Evolutionary conservation across 2,797 vertebrate species (phyloP).

Genomic region (Acanthurus leucopareius): DNA sequence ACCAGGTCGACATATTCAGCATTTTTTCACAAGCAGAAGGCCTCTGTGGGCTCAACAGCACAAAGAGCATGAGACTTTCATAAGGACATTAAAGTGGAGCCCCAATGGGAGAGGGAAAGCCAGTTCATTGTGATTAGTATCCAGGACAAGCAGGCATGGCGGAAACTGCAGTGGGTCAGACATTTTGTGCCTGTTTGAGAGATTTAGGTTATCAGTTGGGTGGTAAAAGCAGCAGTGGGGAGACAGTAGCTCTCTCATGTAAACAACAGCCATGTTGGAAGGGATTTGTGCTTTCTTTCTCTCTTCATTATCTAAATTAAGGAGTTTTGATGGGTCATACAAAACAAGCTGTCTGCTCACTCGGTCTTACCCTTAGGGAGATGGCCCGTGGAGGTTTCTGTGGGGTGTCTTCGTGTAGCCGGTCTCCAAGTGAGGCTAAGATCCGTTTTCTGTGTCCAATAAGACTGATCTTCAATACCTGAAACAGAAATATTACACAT

Average conservation of each 20-base stretch:
- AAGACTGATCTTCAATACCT: slow-evolving; percentile 97
- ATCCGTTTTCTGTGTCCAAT: slow-evolving; percentile 97
- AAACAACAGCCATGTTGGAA: slow-evolving; percentile 34
- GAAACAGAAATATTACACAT: slow-evolving; percentile 29
- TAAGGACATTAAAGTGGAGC: slow-evolving; percentile 45
- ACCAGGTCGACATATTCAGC: slow-evolving; percentile 38
- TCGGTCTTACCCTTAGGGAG: slow-evolving; percentile 89
- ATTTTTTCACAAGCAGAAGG: slow-evolving; percentile 34
- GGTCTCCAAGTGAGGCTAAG: slow-evolving; percentile 95
- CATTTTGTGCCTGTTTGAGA: slow-evolving; percentile 63
- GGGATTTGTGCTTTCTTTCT: not conserved
- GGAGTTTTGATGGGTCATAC: not conserved
- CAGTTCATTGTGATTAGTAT: slow-evolving; percentile 53
- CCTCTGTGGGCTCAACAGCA: slow-evolving; percentile 29
- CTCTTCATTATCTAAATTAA: slow-evolving; percentile 4
- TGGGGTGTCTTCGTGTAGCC: slow-evolving; percentile 96
- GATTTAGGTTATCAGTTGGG: slow-evolving; percentile 49
- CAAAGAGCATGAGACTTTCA: slow-evolving; percentile 27
- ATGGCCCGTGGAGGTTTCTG: slow-evolving; percentile 98
- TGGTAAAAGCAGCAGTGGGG: slow-evolving; percentile 38
- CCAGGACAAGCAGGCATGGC: slow-evolving; percentile 47
- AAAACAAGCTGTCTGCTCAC: not conserved
- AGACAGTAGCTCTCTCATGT: slow-evolving; percentile 34
- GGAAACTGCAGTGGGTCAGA: slow-evolving; percentile 41
- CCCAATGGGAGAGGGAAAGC: slow-evolving; percentile 34